These are phyloP conservation scores for Periphyllus acericola DNA, from an alignment of 2,888 invertebrate species.

Conservation along the genomic window DNA sequence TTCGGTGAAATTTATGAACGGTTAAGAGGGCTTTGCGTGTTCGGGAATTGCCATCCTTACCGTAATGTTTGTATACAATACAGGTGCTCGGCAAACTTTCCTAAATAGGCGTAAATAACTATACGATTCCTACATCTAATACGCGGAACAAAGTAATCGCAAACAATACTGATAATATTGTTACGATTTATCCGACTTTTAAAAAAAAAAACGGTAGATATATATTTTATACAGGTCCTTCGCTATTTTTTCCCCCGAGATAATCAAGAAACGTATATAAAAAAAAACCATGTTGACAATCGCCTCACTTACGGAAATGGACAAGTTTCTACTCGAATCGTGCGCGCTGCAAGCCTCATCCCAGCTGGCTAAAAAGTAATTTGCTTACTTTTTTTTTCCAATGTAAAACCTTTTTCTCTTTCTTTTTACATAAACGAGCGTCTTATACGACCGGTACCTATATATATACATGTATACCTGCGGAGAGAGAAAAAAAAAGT, in stretches of 20 bases:
- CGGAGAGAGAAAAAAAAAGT: slow-evolving; percentile 27
- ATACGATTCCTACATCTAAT: slow-evolving; percentile 13
- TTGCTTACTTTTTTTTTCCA: slow-evolving; percentile 19
- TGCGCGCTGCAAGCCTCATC: neutral
- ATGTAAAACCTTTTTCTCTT: slow-evolving; percentile 13
- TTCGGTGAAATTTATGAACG: neutral
- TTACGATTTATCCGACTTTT: slow-evolving; percentile 13
- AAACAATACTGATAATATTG: slow-evolving; percentile 25
- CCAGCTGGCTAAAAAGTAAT: slow-evolving; percentile 27
- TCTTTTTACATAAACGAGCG: slow-evolving; percentile 14
- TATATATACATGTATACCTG: too few relatives aligned
- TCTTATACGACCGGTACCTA: neutral
- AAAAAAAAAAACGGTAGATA: neutral
- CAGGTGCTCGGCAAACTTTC: neutral
- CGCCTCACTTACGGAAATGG: slow-evolving; percentile 22
- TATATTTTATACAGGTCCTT: neutral
- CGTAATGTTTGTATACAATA: neutral
- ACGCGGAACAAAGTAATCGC: neutral
- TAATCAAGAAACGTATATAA: neutral
- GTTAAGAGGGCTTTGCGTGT: neutral
- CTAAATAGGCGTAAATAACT: neutral
- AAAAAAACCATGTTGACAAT: slow-evolving; percentile 23
- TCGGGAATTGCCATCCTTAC: neutral
- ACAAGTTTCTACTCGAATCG: neutral
- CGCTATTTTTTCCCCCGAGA: neutral